Evolutionary conservation across 1,140 invertebrate genomes (phyloP).

Genomic region (Aphaenogaster rudis): DNA sequence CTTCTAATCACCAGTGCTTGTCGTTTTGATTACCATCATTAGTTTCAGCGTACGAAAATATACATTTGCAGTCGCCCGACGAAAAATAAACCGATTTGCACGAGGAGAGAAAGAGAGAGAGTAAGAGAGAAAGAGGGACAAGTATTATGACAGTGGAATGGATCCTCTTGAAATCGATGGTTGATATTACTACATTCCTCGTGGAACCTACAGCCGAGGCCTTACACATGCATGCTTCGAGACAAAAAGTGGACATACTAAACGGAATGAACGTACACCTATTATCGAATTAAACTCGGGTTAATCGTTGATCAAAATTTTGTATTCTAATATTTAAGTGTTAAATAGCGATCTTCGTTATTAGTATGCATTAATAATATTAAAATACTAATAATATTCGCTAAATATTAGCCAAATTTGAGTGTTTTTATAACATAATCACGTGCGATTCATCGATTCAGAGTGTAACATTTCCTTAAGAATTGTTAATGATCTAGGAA

Average conservation of each 20-base stretch:
- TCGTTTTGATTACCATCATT: slow-evolving; percentile 50
- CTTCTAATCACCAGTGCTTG: slow-evolving; percentile 33
- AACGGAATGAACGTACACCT: neutral
- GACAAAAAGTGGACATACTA: neutral
- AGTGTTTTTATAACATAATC: neutral
- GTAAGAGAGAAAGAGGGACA: no score
- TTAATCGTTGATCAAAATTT: neutral
- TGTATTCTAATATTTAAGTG: neutral
- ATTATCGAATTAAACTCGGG: neutral
- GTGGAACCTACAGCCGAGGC: neutral
- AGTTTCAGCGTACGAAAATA: slow-evolving; percentile 27
- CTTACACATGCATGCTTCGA: neutral
- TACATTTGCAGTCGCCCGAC: neutral
- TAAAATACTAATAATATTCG: neutral
- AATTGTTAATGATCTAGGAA: neutral
- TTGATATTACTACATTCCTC: neutral
- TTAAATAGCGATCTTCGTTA: neutral
- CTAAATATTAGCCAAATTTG: neutral
- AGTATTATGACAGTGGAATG: slow-evolving; percentile 52
- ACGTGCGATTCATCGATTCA: no score
- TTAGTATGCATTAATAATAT: neutral
- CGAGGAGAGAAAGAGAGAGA: neutral
- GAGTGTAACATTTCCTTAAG: no score
- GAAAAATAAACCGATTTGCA: neutral
- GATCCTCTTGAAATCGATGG: slow-evolving; percentile 15